phyloP scores from a whole-genome alignment of 2,797 vertebrate species.

The Naso thynnoides region DNA sequence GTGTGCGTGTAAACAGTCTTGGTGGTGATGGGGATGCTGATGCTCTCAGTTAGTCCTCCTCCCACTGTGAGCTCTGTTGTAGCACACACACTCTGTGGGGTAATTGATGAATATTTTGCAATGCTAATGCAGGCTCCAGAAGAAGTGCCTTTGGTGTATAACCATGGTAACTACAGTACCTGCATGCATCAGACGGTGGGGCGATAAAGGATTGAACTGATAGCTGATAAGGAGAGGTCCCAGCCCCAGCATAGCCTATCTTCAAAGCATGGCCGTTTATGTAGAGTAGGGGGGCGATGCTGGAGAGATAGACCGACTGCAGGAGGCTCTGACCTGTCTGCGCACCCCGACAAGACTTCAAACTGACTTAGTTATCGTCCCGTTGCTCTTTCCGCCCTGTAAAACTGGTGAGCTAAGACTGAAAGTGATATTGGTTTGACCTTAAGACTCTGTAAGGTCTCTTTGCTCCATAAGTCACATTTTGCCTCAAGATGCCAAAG shows the following conservation, averaged over 20 bases:
- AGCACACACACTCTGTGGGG: slow-evolving; percentile 57
- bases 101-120: slow-evolving; percentile 78
- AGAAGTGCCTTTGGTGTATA: slow-evolving; percentile 68
- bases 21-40: slow-evolving; percentile 31
- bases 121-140: slow-evolving; percentile 69
- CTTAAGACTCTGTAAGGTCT: slow-evolving; percentile 47
- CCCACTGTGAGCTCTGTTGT: slow-evolving; percentile 69
- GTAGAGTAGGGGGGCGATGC: background rate
- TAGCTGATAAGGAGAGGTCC: slow-evolving; percentile 64
- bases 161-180: slow-evolving; percentile 76
- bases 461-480: slow-evolving; percentile 25
- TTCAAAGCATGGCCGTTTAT: slow-evolving; percentile 66
- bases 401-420: slow-evolving; percentile 44
- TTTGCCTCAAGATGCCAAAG: background rate
- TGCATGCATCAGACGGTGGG: slow-evolving; percentile 55
- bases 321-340: slow-evolving; percentile 66
- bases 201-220: slow-evolving; percentile 63
- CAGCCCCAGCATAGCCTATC: slow-evolving; percentile 49
- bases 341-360: slow-evolving; percentile 43
- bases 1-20: slow-evolving; percentile 60
- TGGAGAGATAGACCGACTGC: slow-evolving; percentile 52
- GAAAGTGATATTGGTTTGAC: slow-evolving; percentile 46
- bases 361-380: slow-evolving; percentile 48
- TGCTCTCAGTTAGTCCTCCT: slow-evolving; percentile 40
- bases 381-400: slow-evolving; percentile 34